phyloP scores from a whole-genome alignment of 2,888 invertebrate genomes.

The Schizotus pectinicornis region DNA sequence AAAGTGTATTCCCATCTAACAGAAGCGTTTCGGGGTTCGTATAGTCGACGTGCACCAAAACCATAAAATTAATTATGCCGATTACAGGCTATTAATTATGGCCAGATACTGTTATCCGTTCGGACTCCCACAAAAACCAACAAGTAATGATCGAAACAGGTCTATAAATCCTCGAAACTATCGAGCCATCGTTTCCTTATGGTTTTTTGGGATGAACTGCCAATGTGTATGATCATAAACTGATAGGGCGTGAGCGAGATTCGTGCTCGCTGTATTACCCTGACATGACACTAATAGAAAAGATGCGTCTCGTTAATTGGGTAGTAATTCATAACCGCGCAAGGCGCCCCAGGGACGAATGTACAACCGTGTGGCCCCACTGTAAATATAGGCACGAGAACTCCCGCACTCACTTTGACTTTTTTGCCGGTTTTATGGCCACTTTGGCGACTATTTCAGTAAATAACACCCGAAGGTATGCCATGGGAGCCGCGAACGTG shows the following conservation, averaged over 20 bases:
- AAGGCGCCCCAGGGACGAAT: neutral
- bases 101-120: neutral
- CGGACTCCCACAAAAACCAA: constrained; percentile 6
- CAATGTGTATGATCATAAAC: neutral
- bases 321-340: constrained; percentile 29
- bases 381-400: too few species aligned
- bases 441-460: neutral
- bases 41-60: too few species aligned
- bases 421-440: neutral
- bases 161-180: neutral
- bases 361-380: too few species aligned
- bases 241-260: constrained; percentile 4
- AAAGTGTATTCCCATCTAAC: too few species aligned
- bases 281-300: constrained; percentile 28
- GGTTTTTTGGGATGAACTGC: neutral
- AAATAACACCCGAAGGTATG: too few species aligned
- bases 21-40: too few species aligned
- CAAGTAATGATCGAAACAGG: constrained; percentile 3
- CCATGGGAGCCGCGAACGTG: too few species aligned
- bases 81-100: constrained; percentile 4
- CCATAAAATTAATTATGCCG: constrained; percentile 1
- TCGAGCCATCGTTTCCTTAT: neutral
- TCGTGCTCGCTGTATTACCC: constrained; percentile 1
- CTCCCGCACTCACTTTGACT: too few species aligned
- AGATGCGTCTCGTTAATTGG: constrained; percentile 33